These are phyloP conservation scores for Polymixis lichenea DNA, from an alignment of 2,888 invertebrate genomes.

Conservation along the genomic window DNA sequence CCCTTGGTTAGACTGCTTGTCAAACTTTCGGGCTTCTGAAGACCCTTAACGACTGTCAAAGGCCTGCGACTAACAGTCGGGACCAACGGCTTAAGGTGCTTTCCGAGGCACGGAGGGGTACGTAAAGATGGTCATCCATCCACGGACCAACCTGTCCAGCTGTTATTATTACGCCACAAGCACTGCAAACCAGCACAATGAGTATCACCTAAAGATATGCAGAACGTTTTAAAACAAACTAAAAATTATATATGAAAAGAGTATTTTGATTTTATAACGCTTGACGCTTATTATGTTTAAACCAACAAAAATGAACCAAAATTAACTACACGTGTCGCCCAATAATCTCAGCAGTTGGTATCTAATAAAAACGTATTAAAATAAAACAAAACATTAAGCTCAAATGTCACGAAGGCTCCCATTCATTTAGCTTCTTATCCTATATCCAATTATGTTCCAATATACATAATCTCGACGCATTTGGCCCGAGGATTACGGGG, in stretches of 20 bases:
- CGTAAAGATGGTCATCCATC: no score
- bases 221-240: neutral
- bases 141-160: no score
- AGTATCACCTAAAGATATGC: neutral
- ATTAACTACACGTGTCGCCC: neutral
- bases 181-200: no score
- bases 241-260: neutral
- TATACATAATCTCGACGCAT: slow-evolving; percentile 63
- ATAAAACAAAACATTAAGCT: slow-evolving; percentile 32
- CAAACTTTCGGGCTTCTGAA: no score
- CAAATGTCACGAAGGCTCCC: slow-evolving; percentile 38
- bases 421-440: slow-evolving; percentile 47
- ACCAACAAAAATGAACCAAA: neutral
- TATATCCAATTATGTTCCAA: slow-evolving; percentile 64
- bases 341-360: neutral
- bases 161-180: no score
- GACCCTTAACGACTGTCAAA: no score
- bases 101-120: no score
- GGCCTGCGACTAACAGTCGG: no score
- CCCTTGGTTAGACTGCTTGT: no score
- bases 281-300: neutral
- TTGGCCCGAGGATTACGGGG: slow-evolving; percentile 55
- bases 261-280: neutral
- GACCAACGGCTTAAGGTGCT: no score
- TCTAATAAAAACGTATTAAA: slow-evolving; percentile 25